These are phyloP conservation scores for Zoanthus solanderi DNA, from an alignment of 92 coral and sea anemone genomes.

Conservation along the genomic window DNA sequence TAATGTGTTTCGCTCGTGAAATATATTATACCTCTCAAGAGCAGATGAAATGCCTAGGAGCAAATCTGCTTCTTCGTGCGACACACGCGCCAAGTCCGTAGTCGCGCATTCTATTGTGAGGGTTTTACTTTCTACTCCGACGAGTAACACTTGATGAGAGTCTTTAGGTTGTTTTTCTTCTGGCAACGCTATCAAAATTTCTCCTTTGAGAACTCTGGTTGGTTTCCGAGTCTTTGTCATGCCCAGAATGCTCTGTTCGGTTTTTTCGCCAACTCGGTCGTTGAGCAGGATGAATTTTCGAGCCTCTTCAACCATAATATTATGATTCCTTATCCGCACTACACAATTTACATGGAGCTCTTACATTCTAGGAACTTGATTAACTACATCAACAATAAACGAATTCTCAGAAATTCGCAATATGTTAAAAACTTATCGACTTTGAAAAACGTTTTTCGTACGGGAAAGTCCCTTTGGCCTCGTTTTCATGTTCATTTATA, in stretches of 20 bases:
- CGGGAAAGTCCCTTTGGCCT: neutral
- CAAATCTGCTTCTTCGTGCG: conserved; percentile 61
- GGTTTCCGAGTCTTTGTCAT: conserved; percentile 14
- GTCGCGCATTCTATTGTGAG: conserved; percentile 47
- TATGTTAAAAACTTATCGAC: neutral
- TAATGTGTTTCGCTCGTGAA: conserved; percentile 64
- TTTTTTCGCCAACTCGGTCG: conserved; percentile 53
- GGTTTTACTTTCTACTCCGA: conserved; percentile 38
- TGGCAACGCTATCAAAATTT: conserved; percentile 66
- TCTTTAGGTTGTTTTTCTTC: conserved; percentile 72
- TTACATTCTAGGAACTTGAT: conserved; percentile 7
- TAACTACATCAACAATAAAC: neutral
- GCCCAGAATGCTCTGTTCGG: conserved; percentile 41
- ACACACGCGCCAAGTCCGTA: conserved; percentile 37
- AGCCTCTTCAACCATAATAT: conserved; percentile 45
- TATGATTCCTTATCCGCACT: neutral
- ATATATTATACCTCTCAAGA: conserved; percentile 58
- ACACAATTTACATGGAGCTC: neutral
- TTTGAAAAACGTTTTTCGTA: neutral
- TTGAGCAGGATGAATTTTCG: conserved; percentile 58
- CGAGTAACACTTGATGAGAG: conserved; percentile 56
- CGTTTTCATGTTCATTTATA: neutral
- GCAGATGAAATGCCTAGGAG: conserved; percentile 68
- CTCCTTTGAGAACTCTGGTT: conserved; percentile 63
- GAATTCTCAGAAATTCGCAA: conserved; percentile 6